Evolutionary conservation across 2,797 vertebrate species (phyloP).

Genomic region (Betta splendens): DNA sequence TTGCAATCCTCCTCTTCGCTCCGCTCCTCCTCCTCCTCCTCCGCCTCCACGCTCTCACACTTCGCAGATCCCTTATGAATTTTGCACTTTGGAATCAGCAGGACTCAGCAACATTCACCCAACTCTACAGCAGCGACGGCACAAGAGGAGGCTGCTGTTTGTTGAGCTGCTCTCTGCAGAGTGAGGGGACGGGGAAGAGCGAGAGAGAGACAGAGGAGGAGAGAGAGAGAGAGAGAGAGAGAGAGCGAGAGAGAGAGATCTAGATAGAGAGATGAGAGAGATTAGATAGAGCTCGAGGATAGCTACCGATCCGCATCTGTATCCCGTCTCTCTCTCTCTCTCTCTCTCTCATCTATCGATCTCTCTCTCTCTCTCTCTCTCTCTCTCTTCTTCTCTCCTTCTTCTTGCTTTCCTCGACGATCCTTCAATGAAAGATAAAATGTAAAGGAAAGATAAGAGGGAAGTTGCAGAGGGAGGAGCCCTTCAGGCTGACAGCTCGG

Average conservation of each 20-base stretch:
- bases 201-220: conserved; percentile 6
- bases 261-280: too few relatives aligned
- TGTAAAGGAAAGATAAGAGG: conserved; percentile 31
- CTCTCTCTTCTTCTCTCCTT: too few relatives aligned
- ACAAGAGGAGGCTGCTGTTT: conserved; percentile 40
- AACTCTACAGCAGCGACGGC: conserved; percentile 30
- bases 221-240: conserved; percentile 7
- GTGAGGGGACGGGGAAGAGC: conserved; percentile 36
- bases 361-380: too few relatives aligned
- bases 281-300: too few relatives aligned
- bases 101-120: conserved; percentile 33
- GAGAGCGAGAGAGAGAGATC: conserved; percentile 12
- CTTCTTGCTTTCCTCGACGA: too few relatives aligned
- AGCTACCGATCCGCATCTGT: too few relatives aligned
- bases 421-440: conserved; percentile 32
- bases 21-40: conserved; percentile 15
- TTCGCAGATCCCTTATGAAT: conserved; percentile 29
- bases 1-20: conserved; percentile 26
- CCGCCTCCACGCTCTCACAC: conserved; percentile 31
- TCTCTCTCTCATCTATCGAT: too few relatives aligned
- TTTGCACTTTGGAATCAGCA: conserved; percentile 24
- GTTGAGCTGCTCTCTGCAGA: conserved; percentile 61
- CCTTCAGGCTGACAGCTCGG: conserved; percentile 21
- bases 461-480: conserved; percentile 15
- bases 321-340: too few relatives aligned